Percentiles rank a stretch among this genome's conserved stretches.
These are phyloP conservation scores for Cydia strobilella DNA, from an alignment of 1,140 invertebrate species.

Conservation along the genomic window DNA sequence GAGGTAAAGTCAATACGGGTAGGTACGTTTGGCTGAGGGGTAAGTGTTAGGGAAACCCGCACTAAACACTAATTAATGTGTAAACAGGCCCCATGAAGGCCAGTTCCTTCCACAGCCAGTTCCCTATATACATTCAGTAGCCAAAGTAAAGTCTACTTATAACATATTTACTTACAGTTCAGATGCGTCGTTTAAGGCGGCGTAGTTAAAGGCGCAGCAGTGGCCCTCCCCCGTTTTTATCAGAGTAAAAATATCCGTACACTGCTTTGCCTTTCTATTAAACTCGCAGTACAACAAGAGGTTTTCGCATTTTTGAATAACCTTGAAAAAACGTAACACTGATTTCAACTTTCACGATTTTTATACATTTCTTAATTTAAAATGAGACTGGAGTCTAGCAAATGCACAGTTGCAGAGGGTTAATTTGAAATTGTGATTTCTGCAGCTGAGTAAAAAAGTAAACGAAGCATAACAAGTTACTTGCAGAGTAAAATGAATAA, in stretches of 20 bases:
- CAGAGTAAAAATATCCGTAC: constrained; percentile 54
- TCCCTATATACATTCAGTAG: too few relatives aligned
- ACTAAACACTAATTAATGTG: too few relatives aligned
- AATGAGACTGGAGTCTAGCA: too few relatives aligned
- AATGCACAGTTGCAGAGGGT: too few relatives aligned
- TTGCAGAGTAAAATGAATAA: too few relatives aligned
- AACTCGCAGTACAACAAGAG: constrained; percentile 61
- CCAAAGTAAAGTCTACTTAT: not conserved
- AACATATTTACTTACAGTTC: constrained; percentile 48
- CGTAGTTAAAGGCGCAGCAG: constrained; percentile 70
- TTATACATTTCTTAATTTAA: too few relatives aligned
- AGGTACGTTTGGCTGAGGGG: too few relatives aligned
- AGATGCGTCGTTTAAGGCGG: constrained; percentile 56
- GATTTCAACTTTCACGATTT: not conserved
- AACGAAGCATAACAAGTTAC: too few relatives aligned
- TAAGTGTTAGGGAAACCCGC: too few relatives aligned
- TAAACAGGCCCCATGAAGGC: too few relatives aligned
- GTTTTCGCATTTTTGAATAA: constrained; percentile 61
- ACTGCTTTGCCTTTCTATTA: constrained; percentile 57
- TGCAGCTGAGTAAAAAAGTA: constrained; percentile 1
- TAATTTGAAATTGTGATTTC: not conserved
- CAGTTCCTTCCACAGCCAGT: too few relatives aligned
- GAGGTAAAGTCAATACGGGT: too few relatives aligned
- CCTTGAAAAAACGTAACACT: constrained; percentile 39
- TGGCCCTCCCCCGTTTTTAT: constrained; percentile 64